Evolutionary conservation across 53 echinoderm and acorn worm genomes (phyloP).

Genomic region (Echinarachnius parma): DNA sequence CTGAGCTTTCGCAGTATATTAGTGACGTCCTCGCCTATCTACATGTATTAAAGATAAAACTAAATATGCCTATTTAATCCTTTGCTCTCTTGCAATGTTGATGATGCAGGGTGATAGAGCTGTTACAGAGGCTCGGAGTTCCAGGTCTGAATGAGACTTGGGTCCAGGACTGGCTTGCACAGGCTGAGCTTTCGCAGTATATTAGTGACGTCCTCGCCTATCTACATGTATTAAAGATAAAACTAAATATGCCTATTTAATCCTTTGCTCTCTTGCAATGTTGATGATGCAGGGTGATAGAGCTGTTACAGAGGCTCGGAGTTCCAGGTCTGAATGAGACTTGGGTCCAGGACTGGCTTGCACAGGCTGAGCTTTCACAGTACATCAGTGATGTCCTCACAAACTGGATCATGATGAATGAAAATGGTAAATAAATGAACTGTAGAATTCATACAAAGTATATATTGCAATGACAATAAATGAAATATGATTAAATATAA

Average conservation of each 20-base stretch:
- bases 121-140: slow-evolving; percentile 1
- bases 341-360: slow-evolving; percentile 12
- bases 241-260: not conserved
- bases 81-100: too few species aligned
- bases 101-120: slow-evolving; percentile 8
- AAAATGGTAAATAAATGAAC: slow-evolving; percentile 32
- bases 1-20: slow-evolving; percentile 8
- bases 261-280: too few species aligned
- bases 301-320: slow-evolving; percentile 1
- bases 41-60: not conserved
- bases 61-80: not conserved
- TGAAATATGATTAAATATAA: too few species aligned
- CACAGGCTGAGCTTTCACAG: slow-evolving; percentile 5
- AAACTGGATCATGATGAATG: not conserved
- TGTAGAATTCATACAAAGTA: too few species aligned
- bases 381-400: slow-evolving; percentile 9
- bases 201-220: slow-evolving; percentile 1
- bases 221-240: not conserved
- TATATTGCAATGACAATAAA: too few species aligned
- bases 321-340: slow-evolving; percentile 22
- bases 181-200: slow-evolving; percentile 12
- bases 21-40: not conserved
- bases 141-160: slow-evolving; percentile 20
- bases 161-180: slow-evolving; percentile 17
- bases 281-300: slow-evolving; percentile 9